A percentile compares a stretch with the other conserved stretches of the same genome.
These are phyloP conservation scores for Sphinx pinastri DNA, from an alignment of 2,888 invertebrate genomes.

Conservation along the genomic window DNA sequence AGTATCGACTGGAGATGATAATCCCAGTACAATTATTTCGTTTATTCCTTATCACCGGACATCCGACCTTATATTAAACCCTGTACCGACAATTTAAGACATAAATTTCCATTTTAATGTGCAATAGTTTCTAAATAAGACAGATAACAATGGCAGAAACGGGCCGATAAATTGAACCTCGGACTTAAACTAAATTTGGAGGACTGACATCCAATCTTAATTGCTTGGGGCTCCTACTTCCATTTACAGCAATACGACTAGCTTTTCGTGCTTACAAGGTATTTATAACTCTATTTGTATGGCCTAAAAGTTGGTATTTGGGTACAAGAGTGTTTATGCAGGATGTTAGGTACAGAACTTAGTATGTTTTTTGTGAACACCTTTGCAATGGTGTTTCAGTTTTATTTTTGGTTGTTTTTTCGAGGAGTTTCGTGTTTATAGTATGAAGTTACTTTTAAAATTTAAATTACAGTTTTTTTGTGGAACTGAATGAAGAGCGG, in stretches of 20 bases:
- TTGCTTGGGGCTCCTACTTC: slow-evolving; percentile 62
- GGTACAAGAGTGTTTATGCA: neutral
- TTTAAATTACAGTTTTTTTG: neutral
- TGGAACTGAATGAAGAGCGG: no score
- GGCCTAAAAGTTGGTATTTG: neutral
- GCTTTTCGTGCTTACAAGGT: slow-evolving; percentile 28
- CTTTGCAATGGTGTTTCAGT: neutral
- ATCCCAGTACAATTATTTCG: no score
- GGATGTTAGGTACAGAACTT: slow-evolving; percentile 19
- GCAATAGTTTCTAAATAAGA: slow-evolving; percentile 39
- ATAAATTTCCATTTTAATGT: slow-evolving; percentile 11
- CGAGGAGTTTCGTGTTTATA: neutral
- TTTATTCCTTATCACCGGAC: no score
- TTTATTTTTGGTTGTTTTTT: neutral
- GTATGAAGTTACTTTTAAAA: neutral
- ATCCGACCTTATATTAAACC: no score
- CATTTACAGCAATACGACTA: slow-evolving; percentile 60
- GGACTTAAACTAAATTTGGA: slow-evolving; percentile 66
- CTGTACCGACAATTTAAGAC: neutral
- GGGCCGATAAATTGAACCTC: slow-evolving; percentile 62
- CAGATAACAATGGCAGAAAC: slow-evolving; percentile 49
- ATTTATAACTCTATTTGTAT: slow-evolving; percentile 1
- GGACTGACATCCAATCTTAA: slow-evolving; percentile 75
- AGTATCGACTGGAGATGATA: no score
- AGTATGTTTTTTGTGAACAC: neutral